A percentile compares a stretch with the other conserved stretches of the same genome.
Evolutionary conservation across 1,140 invertebrate genomes (phyloP).

Genomic region (Melitaea cinxia): DNA sequence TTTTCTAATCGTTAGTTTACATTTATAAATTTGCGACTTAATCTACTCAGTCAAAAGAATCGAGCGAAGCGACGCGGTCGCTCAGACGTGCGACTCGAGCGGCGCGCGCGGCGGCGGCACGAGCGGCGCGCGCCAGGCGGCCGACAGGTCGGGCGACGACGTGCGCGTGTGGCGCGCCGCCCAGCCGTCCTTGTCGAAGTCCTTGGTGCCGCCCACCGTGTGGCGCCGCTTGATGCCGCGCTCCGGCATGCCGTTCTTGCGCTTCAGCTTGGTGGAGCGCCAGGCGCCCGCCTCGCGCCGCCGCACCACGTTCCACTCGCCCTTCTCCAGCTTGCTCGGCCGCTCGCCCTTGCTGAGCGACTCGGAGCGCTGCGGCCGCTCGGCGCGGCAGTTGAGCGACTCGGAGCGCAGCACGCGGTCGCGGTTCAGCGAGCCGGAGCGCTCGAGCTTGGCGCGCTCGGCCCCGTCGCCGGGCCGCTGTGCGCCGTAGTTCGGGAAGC

Average conservation of each 20-base stretch:
- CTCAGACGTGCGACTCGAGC: conserved; percentile 74
- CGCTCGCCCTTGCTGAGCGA: conserved; percentile 88
- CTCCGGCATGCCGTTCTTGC: conserved; percentile 89
- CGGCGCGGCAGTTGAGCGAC: conserved; percentile 76
- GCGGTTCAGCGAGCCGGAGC: conserved; percentile 83
- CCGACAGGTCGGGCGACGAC: conserved; percentile 74
- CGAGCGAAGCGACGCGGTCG: conserved; percentile 39
- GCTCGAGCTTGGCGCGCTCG: conserved; percentile 70
- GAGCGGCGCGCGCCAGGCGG: conserved; percentile 50
- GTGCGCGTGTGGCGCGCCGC: conserved; percentile 76
- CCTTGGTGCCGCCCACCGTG: conserved; percentile 94
- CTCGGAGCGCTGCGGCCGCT: conserved; percentile 84
- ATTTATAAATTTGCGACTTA: conserved; percentile 72
- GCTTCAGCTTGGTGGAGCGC: conserved; percentile 85
- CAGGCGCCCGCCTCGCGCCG: conserved; percentile 83
- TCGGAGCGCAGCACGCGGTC: conserved; percentile 83
- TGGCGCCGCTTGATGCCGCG: conserved; percentile 93
- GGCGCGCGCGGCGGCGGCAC: conserved; percentile 64
- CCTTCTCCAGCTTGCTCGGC: conserved; percentile 90
- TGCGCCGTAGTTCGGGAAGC: conserved; percentile 32
- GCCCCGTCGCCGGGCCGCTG: conserved; percentile 23
- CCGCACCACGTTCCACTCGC: conserved; percentile 89
- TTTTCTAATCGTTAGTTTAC: conserved; percentile 47
- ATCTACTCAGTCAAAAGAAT: conserved; percentile 80
- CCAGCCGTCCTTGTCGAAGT: conserved; percentile 84